These are phyloP conservation scores for Tenodera sinensis DNA, from an alignment of 2,888 invertebrate species.

Conservation along the genomic window DNA sequence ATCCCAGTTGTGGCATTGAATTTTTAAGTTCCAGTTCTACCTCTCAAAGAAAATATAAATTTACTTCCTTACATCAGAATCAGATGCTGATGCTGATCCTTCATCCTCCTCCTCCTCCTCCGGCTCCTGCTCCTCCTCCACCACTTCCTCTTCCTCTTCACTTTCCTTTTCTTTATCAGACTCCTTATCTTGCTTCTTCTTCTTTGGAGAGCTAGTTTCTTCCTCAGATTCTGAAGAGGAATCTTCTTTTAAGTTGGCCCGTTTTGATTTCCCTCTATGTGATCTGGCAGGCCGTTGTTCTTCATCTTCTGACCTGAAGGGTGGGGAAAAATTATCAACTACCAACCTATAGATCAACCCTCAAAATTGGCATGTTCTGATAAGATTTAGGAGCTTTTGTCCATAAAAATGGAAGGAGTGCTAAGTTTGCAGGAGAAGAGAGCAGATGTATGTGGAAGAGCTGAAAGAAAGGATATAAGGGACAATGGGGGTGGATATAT, in stretches of 20 bases:
- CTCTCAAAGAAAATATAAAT: no score
- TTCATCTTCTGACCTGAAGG: slow-evolving; percentile 40
- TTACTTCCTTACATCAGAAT: slow-evolving; percentile 21
- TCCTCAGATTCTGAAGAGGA: slow-evolving; percentile 47
- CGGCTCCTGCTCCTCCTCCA: slow-evolving; percentile 10
- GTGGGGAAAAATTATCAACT: not conserved
- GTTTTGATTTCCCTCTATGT: slow-evolving; percentile 43
- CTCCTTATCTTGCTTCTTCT: slow-evolving; percentile 37
- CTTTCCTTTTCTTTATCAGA: slow-evolving; percentile 38
- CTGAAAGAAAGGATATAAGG: no score
- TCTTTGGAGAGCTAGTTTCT: slow-evolving; percentile 34
- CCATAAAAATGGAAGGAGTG: no score
- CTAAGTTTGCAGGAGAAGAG: no score
- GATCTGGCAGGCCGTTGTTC: slow-evolving; percentile 42
- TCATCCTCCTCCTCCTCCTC: slow-evolving; percentile 16
- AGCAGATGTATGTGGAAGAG: no score
- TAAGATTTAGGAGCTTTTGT: no score
- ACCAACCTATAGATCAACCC: no score
- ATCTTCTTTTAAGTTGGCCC: slow-evolving; percentile 47
- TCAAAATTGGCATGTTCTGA: no score
- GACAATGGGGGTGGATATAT: no score
- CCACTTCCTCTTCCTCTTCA: slow-evolving; percentile 22
- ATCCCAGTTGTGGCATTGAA: no score
- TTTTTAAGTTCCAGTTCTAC: no score
- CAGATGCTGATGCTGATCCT: not conserved